Evolutionary conservation across 1,140 invertebrate species (phyloP).

Genomic region (honey bee (Apis mellifera)): Amel_HAv3.1 CM009935.2:1558501-1559000

Average conservation of each 20-base stretch:
- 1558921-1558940: background rate
- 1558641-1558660: constrained; percentile 31
- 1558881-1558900: constrained; percentile 56
- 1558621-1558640: background rate
- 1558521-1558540: too few relatives aligned
- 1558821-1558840: constrained; percentile 66
- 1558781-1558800: constrained; percentile 20
- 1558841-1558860: constrained; percentile 63
- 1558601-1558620: background rate
- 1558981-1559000: constrained; percentile 9
- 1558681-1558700: constrained; percentile 39
- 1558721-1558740: constrained; percentile 62
- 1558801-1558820: constrained; percentile 63
- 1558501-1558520: too few relatives aligned
- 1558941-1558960: constrained; percentile 53
- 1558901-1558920: background rate
- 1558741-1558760: constrained; percentile 66
- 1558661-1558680: constrained; percentile 54
- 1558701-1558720: constrained; percentile 51
- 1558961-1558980: constrained; percentile 50
- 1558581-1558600: background rate
- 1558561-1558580: background rate
- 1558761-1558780: constrained; percentile 59
- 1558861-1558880: constrained; percentile 62
- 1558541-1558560: too few relatives aligned